Conservation (phyloP, 2,888 invertebrate species). For the Lasioglossum lativentre region DNA sequence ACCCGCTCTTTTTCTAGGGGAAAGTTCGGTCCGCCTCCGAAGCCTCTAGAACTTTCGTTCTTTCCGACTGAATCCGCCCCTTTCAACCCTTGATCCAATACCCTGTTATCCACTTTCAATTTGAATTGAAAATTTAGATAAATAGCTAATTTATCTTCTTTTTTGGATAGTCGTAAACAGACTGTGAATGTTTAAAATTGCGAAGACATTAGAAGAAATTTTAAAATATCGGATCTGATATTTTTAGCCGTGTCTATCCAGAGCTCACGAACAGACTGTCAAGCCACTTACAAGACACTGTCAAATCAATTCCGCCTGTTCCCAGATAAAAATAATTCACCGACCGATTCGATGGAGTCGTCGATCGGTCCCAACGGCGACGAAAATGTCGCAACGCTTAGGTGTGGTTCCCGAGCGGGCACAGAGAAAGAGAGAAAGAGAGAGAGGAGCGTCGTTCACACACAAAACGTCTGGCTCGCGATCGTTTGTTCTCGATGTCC, state of each 20-base stretch:
- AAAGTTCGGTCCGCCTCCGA: background rate
- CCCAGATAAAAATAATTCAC: constrained; percentile 9
- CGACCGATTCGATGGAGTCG: too few relatives aligned
- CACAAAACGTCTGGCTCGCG: constrained; percentile 25
- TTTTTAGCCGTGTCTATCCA: background rate
- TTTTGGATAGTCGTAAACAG: too few relatives aligned
- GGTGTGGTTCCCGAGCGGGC: constrained; percentile 44
- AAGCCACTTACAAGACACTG: background rate
- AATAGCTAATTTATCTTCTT: too few relatives aligned
- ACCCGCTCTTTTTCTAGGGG: background rate
- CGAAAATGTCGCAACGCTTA: constrained; percentile 54
- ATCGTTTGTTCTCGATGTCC: background rate
- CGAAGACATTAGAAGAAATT: too few relatives aligned
- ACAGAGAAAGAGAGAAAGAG: background rate
- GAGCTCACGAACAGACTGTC: background rate
- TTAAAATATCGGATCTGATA: background rate
- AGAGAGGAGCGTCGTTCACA: constrained; percentile 27
- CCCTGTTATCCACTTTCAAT: background rate
- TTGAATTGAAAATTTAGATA: too few relatives aligned
- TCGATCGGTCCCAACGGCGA: constrained; percentile 20
- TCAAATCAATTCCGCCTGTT: background rate
- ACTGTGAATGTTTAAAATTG: too few relatives aligned
- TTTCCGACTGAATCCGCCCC: background rate
- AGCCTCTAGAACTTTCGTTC: background rate
- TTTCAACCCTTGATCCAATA: background rate